A percentile compares a stretch with the other conserved stretches of the same genome.
Evolutionary conservation across 2,888 invertebrate species (phyloP).

Genomic region (Candidula unifasciata): DNA sequence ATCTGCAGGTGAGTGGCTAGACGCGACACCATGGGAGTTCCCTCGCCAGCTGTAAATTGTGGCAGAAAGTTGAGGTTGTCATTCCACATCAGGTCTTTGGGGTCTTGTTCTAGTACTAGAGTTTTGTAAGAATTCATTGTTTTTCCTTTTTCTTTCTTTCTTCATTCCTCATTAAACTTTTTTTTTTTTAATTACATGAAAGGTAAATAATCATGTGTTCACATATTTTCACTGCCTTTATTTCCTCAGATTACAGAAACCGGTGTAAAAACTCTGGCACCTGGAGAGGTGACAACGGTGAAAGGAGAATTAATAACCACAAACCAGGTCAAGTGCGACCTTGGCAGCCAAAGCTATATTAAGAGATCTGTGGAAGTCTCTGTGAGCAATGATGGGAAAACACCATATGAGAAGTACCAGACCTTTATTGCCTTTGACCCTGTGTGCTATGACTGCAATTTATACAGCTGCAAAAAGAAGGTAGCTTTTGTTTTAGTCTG

Average conservation of each 20-base stretch:
- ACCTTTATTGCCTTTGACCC: constrained; percentile 54
- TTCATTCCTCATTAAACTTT: no score
- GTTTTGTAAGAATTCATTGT: no score
- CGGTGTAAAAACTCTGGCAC: constrained; percentile 28
- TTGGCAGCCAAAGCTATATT: background rate
- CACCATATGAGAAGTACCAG: constrained; percentile 27
- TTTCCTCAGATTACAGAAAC: constrained; percentile 36
- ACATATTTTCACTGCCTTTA: background rate
- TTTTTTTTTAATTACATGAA: no score
- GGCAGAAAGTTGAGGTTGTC: no score
- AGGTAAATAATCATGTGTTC: background rate
- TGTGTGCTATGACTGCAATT: constrained; percentile 49
- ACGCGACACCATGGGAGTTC: no score
- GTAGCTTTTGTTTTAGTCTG: constrained; percentile 25
- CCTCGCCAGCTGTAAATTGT: no score
- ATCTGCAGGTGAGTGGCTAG: no score
- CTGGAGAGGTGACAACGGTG: constrained; percentile 23
- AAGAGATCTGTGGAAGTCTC: constrained; percentile 46
- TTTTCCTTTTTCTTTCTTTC: no score
- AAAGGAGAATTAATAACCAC: constrained; percentile 42
- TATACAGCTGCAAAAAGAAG: constrained; percentile 33
- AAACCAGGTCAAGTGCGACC: constrained; percentile 41
- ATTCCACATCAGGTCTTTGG: no score
- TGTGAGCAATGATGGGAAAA: constrained; percentile 55
- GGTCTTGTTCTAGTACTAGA: no score